Base-by-base conservation (phyloP, 1,140 invertebrate genomes). In the Geopemphigus sp. region DNA sequence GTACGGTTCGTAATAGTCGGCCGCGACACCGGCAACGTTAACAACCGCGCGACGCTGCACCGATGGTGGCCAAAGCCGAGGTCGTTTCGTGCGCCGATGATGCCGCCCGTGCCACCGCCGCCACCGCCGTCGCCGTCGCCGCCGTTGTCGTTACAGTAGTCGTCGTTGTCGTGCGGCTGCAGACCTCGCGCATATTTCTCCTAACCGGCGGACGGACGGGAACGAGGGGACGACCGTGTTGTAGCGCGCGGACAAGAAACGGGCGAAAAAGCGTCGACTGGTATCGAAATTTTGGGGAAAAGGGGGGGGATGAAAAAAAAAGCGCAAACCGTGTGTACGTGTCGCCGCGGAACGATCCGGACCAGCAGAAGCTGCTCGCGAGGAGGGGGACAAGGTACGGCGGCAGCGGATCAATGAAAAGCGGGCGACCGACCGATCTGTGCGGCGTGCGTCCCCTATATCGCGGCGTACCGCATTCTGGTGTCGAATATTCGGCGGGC, bases 351-450 rank as follows among this genome's bases (percentile, higher is more conserved):
- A 39, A 8, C 32, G 32, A 39, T 8, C 3, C 3, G 32, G 32
- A 39, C 32, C 32, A 39, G 32, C 32, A 39, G 32, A 8, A 39
- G 32, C 32, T 39, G 32, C 32, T 39, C 32, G 32, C 32, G 3
- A 39, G 8, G 8, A 39, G 32, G 32, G 32, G 32, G 32, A 39
- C 8, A 39, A 4, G 22, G 22, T 1, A 22, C 14, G 26, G n/a
- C 57, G 74, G 22, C 39, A 39, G 39, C 56, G 74, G 74, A 78
- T 78, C 74, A 32, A 78, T 78, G 74, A 78, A 78, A 78, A 78
- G 56, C 74, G 74, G 74, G 74, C 74, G 57, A 78, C 56, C 57
- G 8, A 61, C 24, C 74, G 22, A 5, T 50, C n/a, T 12, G 24
- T 53, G 29, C 29, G 54, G 15, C 54, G 17, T 32, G 26, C 17